A percentile compares a stretch with the other conserved stretches of the same genome.
These are phyloP conservation scores for Drosophila birchii DNA, from an alignment of 2,888 invertebrate genomes.

Conservation along the genomic window DNA sequence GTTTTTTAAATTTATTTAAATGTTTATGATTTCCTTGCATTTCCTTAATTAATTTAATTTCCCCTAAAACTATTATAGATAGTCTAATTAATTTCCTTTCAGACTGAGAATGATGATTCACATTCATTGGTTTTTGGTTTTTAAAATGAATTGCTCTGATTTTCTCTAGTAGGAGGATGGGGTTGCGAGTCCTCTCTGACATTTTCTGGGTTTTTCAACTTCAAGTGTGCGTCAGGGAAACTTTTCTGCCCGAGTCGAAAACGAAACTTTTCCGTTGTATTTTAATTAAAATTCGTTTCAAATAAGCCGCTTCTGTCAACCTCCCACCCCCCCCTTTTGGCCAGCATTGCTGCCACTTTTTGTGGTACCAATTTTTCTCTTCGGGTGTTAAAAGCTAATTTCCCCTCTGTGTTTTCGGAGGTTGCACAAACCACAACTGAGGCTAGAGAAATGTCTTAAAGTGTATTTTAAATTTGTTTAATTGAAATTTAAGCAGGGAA, in stretches of 20 bases:
- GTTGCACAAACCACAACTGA: constrained; percentile 30
- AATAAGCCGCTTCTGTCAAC: constrained; percentile 57
- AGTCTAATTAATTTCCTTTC: constrained; percentile 6
- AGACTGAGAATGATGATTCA: neutral
- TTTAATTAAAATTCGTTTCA: constrained; percentile 69
- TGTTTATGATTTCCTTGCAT: too few relatives aligned
- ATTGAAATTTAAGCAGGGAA: neutral
- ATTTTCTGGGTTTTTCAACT: constrained; percentile 20
- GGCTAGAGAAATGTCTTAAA: constrained; percentile 15
- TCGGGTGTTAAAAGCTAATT: constrained; percentile 43
- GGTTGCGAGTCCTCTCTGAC: constrained; percentile 2
- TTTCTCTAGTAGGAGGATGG: neutral
- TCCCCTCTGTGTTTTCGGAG: constrained; percentile 21
- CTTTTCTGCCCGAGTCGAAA: constrained; percentile 57
- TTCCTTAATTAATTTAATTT: constrained; percentile 1
- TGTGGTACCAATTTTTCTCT: constrained; percentile 26
- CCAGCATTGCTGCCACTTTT: neutral
- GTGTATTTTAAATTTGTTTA: neutral
- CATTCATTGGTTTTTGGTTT: constrained; percentile 12
- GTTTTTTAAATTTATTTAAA: neutral
- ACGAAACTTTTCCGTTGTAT: constrained; percentile 65
- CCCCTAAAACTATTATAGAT: neutral
- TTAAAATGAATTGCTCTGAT: constrained; percentile 9
- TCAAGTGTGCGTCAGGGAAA: constrained; percentile 51
- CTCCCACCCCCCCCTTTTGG: neutral